phyloP scores from a whole-genome alignment of 2,113 vertebrate genomes.

The Grallaria varia region DNA sequence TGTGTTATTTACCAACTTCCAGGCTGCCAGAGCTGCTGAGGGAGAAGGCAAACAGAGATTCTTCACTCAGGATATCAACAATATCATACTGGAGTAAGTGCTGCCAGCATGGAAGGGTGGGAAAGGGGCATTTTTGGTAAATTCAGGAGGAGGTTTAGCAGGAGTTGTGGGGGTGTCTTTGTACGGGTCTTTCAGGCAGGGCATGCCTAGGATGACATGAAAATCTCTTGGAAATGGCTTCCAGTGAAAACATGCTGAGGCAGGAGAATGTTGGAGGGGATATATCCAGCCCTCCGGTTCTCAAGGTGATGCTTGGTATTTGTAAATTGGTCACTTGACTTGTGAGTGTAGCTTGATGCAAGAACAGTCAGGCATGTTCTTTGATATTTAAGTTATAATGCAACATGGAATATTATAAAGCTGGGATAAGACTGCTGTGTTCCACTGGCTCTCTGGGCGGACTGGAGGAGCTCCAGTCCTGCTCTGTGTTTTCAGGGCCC shows the following conservation, averaged over 20 bases:
- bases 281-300: background rate
- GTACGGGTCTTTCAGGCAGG: background rate
- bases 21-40: conserved; percentile 85
- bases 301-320: background rate
- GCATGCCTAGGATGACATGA: background rate
- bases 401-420: background rate
- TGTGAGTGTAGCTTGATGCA: background rate
- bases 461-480: background rate
- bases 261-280: background rate
- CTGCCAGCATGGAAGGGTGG: background rate
- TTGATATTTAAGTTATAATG: background rate
- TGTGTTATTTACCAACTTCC: conserved; percentile 37
- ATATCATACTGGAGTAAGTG: conserved; percentile 88
- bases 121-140: background rate
- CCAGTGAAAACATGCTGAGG: background rate
- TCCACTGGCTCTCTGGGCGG: background rate
- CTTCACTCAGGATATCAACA: conserved; percentile 90
- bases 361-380: background rate
- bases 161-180: background rate
- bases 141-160: background rate
- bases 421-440: background rate
- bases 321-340: background rate
- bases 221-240: background rate
- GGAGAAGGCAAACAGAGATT: conserved; percentile 89
- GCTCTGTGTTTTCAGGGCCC: background rate